Evolutionary conservation across 2,113 vertebrate species (phyloP), one percentile per base, ranked within the genome.

Genomic region (Burhinus oedicnemus): DNA sequence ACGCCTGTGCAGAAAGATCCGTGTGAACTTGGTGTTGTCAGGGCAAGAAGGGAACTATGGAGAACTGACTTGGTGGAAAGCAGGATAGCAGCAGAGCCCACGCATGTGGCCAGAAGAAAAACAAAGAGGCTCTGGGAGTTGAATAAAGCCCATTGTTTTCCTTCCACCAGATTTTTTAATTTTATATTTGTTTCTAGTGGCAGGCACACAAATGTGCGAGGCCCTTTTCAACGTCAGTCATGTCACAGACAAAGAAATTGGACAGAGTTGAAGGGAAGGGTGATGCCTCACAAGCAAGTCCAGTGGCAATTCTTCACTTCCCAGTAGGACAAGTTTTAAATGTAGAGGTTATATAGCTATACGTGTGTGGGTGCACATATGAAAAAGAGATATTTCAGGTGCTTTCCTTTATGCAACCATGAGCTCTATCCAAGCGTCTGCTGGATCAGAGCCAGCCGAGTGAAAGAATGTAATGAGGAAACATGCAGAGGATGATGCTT

Each of bases 121-220:
- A 89, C 61, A 89, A 89, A 95, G 81, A 91, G 68, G 21, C 27
- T 93, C 26, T 62, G 22, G 38, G 78, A 89, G 34, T 20, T 87
- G 54, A 92, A 86, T 77, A 66, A 92, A 90, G 32, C 20, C 42
- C 58, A 93, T 90, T 97, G 91, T 95, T 91, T 95, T 95, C 45
- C 51, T 74, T 89, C 62, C 38, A 87, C 40, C 13, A 72, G 6
- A 2, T 47, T 82, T 89, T 93, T 83, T 82, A 47, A 45, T 90
- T 94, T 88, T 84, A 12, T 83, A 15, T 93, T 96, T 89, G 27
- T 91, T 96, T 89, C 74, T 89, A 87, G 45, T 79, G 83, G 54
- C 81, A 91, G 40, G 40, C 40, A 68, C 45, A 91, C 22, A 79
- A 89, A 95, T 91, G 57, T 75, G 23, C 2, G 30, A 89, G 80